Conservation (phyloP, 2,888 invertebrate genomes). For the Magallana nippona region DNA sequence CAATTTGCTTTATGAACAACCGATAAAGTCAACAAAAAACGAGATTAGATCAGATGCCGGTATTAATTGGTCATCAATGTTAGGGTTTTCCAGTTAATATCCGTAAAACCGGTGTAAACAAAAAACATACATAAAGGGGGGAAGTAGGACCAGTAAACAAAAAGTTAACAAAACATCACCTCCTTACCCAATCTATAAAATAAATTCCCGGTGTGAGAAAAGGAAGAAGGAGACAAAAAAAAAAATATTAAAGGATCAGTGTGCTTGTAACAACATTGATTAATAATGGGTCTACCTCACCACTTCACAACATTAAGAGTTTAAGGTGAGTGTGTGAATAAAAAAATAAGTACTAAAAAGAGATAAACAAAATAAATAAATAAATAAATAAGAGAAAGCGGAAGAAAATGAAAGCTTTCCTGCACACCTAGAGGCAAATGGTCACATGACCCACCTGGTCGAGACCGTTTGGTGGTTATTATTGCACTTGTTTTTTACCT, state of each 20-base stretch:
- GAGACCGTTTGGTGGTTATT: constrained; percentile 5
- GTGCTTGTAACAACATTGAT: constrained; percentile 21
- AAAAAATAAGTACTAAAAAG: constrained; percentile 1
- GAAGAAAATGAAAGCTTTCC: constrained; percentile 32
- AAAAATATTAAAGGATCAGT: constrained; percentile 1
- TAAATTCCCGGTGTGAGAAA: not conserved
- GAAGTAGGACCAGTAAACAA: too few relatives aligned
- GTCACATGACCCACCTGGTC: constrained; percentile 31
- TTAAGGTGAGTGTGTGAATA: not conserved
- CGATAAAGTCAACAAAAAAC: constrained; percentile 27
- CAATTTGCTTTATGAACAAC: not conserved
- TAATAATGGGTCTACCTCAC: constrained; percentile 14
- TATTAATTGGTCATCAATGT: not conserved
- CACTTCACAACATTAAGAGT: not conserved
- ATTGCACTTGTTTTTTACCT: not conserved
- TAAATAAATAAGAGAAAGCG: not conserved
- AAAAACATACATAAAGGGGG: too few relatives aligned
- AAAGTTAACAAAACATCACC: not conserved
- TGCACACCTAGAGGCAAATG: constrained; percentile 30
- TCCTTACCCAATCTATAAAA: constrained; percentile 25
- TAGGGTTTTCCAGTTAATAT: constrained; percentile 12
- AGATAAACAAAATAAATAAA: not conserved
- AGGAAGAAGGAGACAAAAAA: not conserved
- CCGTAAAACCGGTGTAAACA: not conserved
- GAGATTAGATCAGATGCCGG: not conserved